Base-by-base conservation (phyloP, 2,888 invertebrate species). In the Drepana falcataria region DNA sequence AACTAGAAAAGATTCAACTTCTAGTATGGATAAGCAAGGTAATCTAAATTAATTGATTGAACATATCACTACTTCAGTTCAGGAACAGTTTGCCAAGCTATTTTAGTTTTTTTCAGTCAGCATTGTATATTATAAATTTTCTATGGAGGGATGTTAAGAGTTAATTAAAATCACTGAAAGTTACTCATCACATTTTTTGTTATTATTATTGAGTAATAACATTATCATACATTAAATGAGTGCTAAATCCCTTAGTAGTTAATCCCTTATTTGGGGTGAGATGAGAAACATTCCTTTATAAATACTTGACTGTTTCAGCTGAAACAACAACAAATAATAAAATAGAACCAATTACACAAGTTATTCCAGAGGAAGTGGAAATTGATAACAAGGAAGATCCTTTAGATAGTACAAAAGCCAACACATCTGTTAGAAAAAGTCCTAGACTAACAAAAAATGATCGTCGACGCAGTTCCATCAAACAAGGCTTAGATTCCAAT, bases 11-110 rank as follows among this genome's bases (percentile, higher is more conserved):
- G 81, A 85, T 61, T 91, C 89, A 2, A 60, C 81, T 54, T 79
- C 87, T 9, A 87, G 78, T 70, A 59, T 83, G 64, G 88, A 89
- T 58, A 84, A 82, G 59, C 68, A 66, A 75, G 85, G 90, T 89
- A 75, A 59, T 44, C 57, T 34, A 49, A 44, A 0, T 48, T 44
- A 56, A 21, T 21, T 21, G 21, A 21, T 21, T 21, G 21, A 21
- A 21, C 21, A 21, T 21, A 21, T 21, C 21, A 21, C 21, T 21
- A 21, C 21, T 21, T 21, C 21, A 21, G 21, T 21, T 21, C 1
- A 1, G 21, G 1, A 21, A 21, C 21, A 21, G 21, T 21, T 21
- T 21, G 1, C 21, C 21, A 21, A 21, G 21, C 21, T 21, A 21
- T 21, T 21, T 21, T 21, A 21, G 21, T 21, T 21, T 21, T 21